These are phyloP conservation scores for Sterrhoptilus dennistouni DNA, from an alignment of 2,113 vertebrate species.

Conservation along the genomic window DNA sequence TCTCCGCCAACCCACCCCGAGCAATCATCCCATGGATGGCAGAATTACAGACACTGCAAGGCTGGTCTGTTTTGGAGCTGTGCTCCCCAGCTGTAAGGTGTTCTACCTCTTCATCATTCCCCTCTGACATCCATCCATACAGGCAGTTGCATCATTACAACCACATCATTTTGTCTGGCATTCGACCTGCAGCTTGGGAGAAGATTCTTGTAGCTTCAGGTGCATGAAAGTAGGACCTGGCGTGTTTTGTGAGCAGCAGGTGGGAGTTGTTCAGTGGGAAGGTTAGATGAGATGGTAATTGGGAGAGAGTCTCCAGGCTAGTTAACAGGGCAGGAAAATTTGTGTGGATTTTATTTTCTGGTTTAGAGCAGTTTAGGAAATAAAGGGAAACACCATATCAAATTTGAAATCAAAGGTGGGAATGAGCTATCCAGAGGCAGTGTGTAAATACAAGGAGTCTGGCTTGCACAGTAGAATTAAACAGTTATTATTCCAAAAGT, in stretches of 20 bases:
- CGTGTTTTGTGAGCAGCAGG: background rate
- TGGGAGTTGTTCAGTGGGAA: conserved; percentile 2
- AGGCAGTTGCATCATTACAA: background rate
- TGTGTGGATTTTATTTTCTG: background rate
- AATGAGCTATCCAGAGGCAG: background rate
- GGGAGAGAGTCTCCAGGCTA: conserved; percentile 18
- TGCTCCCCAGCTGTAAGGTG: background rate
- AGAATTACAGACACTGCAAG: background rate
- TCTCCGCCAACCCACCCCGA: fast-evolving
- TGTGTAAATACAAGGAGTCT: background rate
- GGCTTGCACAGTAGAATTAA: background rate
- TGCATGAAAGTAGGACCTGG: conserved; percentile 19
- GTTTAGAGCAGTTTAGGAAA: background rate
- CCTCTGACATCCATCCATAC: background rate
- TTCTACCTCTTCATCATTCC: background rate
- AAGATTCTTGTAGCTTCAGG: conserved; percentile 31
- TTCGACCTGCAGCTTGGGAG: background rate
- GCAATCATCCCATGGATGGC: background rate
- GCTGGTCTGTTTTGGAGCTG: background rate
- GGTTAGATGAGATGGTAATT: conserved; percentile 15
- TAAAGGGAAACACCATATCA: background rate
- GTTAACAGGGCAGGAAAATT: background rate
- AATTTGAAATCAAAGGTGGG: background rate
- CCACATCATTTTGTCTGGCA: background rate
- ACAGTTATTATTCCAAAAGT: background rate